Base-by-base conservation (phyloP, 2,113 vertebrate genomes). In the Todiramphus saurophagus region DNA sequence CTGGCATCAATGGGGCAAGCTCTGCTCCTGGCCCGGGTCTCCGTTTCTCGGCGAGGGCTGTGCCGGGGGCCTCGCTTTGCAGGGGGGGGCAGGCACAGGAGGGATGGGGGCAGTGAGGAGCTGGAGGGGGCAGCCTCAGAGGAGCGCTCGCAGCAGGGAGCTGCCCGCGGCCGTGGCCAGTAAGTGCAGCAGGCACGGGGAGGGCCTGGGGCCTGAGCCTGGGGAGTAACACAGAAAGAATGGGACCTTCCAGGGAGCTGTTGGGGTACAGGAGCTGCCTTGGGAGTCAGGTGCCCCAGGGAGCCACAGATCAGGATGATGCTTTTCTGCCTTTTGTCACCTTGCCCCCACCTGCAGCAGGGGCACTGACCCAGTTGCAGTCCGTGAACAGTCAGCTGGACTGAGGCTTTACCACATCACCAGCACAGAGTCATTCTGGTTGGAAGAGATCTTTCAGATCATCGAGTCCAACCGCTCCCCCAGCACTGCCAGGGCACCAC, bases 81-180 rank as follows among this genome's bases (percentile, higher is more conserved):
- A n/a, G 76, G 51, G 5, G 39, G 31, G 30, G 70, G 23, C 6
- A 4, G 8, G 14, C 4, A 10, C 13, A 72, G 79, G 75, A 59
- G 75, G 62, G n/a, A 1, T 20, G 11, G 1, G 1, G 15, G 2
- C 41, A 24, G 55, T 0, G 2, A 0, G 41, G 37, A 4, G 55
- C 75, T 13, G 48, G n/a, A 10, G 87, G 17, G 2, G 51, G 19
- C 48, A 4, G 33, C 7, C 15, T 97, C 95, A 97, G 80, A 91
- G 95, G 14, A 95, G 87, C 58, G 27, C 43, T 16, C 1, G 27
- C 64, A 96, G 94, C 76, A 97, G 53, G 0, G 14, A 14, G 11
- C 3, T 68, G 7, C 83, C 95, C 35, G 58, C 0, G 0, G 46
- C 25, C 2, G 39, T 4, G 2, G 5, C 24, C 79, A 94, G 64